These are phyloP conservation scores for Eilema caniola DNA, from an alignment of 2,888 invertebrate genomes.

Conservation along the genomic window DNA sequence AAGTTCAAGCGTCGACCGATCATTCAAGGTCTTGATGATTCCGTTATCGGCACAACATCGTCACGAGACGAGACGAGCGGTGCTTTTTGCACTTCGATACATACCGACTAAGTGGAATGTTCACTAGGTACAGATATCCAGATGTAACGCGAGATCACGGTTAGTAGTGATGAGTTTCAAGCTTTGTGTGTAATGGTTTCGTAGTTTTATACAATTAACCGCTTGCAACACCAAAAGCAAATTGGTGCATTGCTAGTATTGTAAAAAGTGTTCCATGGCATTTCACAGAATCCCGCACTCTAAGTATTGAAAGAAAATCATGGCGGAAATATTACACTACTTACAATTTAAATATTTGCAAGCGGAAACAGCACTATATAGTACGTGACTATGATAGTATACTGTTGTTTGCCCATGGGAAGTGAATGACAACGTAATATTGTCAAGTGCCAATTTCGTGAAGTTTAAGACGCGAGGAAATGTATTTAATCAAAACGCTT, in stretches of 20 bases:
- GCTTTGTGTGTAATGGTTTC: neutral
- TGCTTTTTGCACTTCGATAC: constrained; percentile 51
- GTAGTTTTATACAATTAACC: too few relatives aligned
- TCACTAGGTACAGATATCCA: neutral
- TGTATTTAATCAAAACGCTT: neutral
- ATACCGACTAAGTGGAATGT: constrained; percentile 18
- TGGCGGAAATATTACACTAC: neutral
- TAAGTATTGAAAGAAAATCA: neutral
- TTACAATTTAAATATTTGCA: neutral
- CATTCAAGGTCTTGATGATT: constrained; percentile 77
- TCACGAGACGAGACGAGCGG: constrained; percentile 80
- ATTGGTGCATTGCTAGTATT: neutral
- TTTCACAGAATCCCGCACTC: neutral
- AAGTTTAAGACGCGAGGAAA: neutral
- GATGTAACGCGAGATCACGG: too few relatives aligned
- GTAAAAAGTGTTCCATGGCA: neutral
- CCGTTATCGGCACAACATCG: constrained; percentile 82
- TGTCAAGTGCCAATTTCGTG: neutral
- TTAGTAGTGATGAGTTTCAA: neutral
- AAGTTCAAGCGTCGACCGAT: constrained; percentile 68
- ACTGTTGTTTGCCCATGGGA: neutral
- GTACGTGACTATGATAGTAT: neutral
- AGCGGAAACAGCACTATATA: neutral
- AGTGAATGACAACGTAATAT: neutral
- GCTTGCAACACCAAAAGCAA: neutral